Base-by-base conservation (phyloP, 1,140 invertebrate species). In the Drosophila ohnishii region DNA sequence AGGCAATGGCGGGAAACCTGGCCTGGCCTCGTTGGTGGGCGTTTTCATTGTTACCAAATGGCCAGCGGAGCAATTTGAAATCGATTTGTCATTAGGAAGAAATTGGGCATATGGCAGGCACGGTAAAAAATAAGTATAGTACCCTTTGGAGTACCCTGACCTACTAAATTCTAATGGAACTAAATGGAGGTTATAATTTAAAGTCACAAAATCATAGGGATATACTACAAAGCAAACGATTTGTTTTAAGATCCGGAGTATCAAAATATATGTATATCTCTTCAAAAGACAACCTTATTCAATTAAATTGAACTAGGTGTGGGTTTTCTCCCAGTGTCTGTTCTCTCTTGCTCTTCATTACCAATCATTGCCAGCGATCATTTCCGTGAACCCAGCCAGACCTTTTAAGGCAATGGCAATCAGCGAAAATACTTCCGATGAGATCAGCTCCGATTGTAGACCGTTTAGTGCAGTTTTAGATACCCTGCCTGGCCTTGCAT, bases 361-460 rank as follows among this genome's bases (percentile, higher is more conserved):
- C 64, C 77, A 82, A 78, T 77, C 67, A 81, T 78, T 78, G 39
- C 3, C 35, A 60, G 25, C 39, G 73, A 80, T 80, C 61, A 75
- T 80, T 80, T 80, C 65, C 61, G 63, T 79, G 48, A 59, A 75
- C 64, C 71, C 42, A 67, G 55, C 35, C 40, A 39, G 75, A 73
- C 64, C 64, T 67, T 64, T 67, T 30, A 22, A 50, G 45, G 60
- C 60, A 69, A 69, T 56, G 74, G 58, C 78, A 81, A 86, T 86
- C 75, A 81, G 78, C 60, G 58, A 86, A 86, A 86, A 73, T 65
- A 83, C 83, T 86, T 86, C 83, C 83, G 83, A 86, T 83, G 58
- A 64, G 65, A 44, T 28, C 50, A 37, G n/a, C 69, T 69, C 40
- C 44, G 69, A 74, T 75, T 65, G 37, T 40, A 28, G 47, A 53